Evolutionary conservation across 2,888 invertebrate species (phyloP).

Genomic region (Serrognathus titanus): DNA sequence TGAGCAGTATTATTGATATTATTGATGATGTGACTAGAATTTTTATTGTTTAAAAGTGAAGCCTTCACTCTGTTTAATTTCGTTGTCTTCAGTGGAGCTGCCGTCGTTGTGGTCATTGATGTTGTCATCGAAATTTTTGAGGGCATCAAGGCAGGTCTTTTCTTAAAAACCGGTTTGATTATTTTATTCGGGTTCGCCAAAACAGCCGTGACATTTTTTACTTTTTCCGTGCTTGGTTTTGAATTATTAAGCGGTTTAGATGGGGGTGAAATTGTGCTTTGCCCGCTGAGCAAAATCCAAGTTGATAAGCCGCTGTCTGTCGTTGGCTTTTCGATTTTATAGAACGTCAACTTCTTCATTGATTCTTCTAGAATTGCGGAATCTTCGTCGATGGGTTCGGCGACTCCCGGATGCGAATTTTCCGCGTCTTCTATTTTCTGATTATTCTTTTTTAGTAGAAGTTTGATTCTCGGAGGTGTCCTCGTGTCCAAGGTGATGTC

Average conservation of each 20-base stretch:
- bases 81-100: slow-evolving; percentile 19
- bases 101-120: slow-evolving; percentile 37
- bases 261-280: slow-evolving; percentile 37
- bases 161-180: slow-evolving; percentile 40
- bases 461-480: slow-evolving; percentile 62
- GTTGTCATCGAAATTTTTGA: slow-evolving; percentile 33
- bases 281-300: slow-evolving; percentile 69
- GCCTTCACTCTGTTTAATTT: slow-evolving; percentile 59
- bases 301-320: slow-evolving; percentile 70
- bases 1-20: slow-evolving; percentile 46
- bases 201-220: slow-evolving; percentile 26
- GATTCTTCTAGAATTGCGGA: slow-evolving; percentile 35
- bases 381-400: slow-evolving; percentile 43
- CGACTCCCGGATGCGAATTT: slow-evolving; percentile 57
- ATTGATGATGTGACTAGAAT: slow-evolving; percentile 52
- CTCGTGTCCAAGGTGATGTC: slow-evolving; percentile 57
- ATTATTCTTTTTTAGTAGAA: slow-evolving; percentile 39
- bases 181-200: slow-evolving; percentile 18
- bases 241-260: too few relatives aligned
- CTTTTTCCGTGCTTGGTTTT: slow-evolving; percentile 23
- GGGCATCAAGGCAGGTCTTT: slow-evolving; percentile 31
- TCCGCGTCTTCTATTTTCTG: slow-evolving; percentile 29
- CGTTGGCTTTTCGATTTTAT: slow-evolving; percentile 49
- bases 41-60: slow-evolving; percentile 44
- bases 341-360: slow-evolving; percentile 42